Evolutionary conservation across 2,888 invertebrate genomes (phyloP), one percentile per base, ranked within the genome.

Genomic region (Drosophila affinis): DNA sequence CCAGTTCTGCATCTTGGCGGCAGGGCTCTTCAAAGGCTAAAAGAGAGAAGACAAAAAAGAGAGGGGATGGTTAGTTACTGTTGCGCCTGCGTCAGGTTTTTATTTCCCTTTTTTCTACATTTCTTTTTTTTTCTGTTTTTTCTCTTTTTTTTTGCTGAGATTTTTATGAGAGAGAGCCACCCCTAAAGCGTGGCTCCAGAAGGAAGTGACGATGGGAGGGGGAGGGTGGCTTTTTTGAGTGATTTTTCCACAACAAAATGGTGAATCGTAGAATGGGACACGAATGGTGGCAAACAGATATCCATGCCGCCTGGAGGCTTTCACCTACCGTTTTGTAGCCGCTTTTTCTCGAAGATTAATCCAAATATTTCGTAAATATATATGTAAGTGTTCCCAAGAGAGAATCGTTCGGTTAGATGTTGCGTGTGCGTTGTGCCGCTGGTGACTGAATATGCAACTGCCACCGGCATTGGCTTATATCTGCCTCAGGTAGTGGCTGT

Each of bases 1-100:
- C 92, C 92, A 92, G 81, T 90, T 91, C 77, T 92, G 91, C 92
- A 92, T 92, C 56, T 77, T 90, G 75, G 39, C 60, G 58, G 57
- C 18, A n/a, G 14, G 39, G 39, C 54, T 52, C 88, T 85, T 73
- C 34, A 73, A 69, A 9, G 59, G 48, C 58, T 21, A 49, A 61
- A 57, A 69, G 32, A 54, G 47, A 63, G 56, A 70, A 14, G 2
- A 7, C 5, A n/a, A 39, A 47, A 59, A 63, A 65, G 58, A 46
- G 47, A 56, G 29, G 58, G 58, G 54, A 56, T 62, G 52, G 53
- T 71, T 60, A 56, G 27, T 47, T n/a, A 79, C 17, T 83, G 90
- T 18, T 83, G 90, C 91, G 90, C 91, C 79, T 91, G 91, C 88
- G 82, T 81, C 68, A 62, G 67, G 74, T 80, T 90, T 89, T 87